Evolutionary conservation across 2,888 invertebrate species (phyloP).

Genomic region (Phragmatobia fuliginosa): DNA sequence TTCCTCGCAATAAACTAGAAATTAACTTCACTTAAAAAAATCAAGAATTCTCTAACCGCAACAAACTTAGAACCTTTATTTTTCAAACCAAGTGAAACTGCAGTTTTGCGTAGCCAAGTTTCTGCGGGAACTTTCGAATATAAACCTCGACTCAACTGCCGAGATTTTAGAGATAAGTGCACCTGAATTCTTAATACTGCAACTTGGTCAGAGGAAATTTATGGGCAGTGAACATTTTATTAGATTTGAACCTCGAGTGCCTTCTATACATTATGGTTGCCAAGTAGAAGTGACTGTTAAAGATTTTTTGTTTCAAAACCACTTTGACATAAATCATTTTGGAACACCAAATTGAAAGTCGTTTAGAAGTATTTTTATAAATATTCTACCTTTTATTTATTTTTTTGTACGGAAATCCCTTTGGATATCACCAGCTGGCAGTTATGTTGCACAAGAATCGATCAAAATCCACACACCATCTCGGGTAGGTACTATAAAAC

Average conservation of each 20-base stretch:
- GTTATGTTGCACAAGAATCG: too few species aligned
- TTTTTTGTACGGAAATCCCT: too few species aligned
- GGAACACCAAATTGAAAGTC: not conserved
- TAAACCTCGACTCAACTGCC: slow-evolving; percentile 34
- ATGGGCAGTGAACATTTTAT: slow-evolving; percentile 37
- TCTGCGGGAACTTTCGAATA: slow-evolving; percentile 35
- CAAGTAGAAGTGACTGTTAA: slow-evolving; percentile 13
- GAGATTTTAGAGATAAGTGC: slow-evolving; percentile 47
- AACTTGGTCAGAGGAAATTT: slow-evolving; percentile 43
- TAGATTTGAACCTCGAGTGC: slow-evolving; percentile 21
- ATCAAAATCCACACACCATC: too few species aligned
- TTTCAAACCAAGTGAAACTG: slow-evolving; percentile 36
- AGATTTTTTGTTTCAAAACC: slow-evolving; percentile 6
- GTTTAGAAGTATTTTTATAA: not conserved
- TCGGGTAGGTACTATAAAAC: too few species aligned
- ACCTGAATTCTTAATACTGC: slow-evolving; percentile 47
- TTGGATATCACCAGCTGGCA: too few species aligned
- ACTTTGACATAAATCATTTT: not conserved
- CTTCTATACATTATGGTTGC: not conserved
- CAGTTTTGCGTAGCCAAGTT: slow-evolving; percentile 33
- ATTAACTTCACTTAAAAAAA: slow-evolving; percentile 38
- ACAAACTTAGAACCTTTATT: slow-evolving; percentile 35
- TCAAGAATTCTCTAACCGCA: slow-evolving; percentile 41
- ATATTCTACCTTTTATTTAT: not conserved
- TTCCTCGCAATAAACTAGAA: not conserved